Conservation (phyloP, 1,140 invertebrate species). For the Hyphantria cunea region DNA sequence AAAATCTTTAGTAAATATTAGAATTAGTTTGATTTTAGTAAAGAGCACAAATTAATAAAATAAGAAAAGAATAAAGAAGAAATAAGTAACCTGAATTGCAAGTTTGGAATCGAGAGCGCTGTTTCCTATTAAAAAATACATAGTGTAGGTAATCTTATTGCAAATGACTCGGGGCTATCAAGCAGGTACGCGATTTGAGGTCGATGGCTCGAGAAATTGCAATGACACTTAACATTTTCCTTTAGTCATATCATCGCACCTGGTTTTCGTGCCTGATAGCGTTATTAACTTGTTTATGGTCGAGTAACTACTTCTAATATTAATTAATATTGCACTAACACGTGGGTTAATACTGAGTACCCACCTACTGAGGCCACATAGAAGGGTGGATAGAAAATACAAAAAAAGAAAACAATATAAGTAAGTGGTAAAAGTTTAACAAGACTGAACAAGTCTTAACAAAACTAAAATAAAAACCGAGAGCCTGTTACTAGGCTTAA, state of each 20-base stretch:
- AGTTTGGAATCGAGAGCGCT: constrained; percentile 18
- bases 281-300: constrained; percentile 13
- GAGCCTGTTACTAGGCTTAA: too few relatives aligned
- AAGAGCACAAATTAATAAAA: too few relatives aligned
- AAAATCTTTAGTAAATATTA: too few relatives aligned
- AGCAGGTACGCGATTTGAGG: constrained; percentile 59
- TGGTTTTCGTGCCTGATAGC: constrained; percentile 8
- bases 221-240: constrained; percentile 39
- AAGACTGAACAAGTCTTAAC: too few relatives aligned
- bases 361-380: too few relatives aligned
- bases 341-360: too few relatives aligned
- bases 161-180: constrained; percentile 52
- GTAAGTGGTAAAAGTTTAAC: too few relatives aligned
- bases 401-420: not conserved
- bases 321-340: too few relatives aligned
- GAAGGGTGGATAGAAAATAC: too few relatives aligned
- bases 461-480: too few relatives aligned
- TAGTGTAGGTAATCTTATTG: constrained; percentile 49
- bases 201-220: constrained; percentile 61
- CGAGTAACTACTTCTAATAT: constrained; percentile 1
- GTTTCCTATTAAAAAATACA: constrained; percentile 17
- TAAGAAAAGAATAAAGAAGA: not conserved
- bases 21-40: too few relatives aligned
- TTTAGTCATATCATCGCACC: constrained; percentile 11
- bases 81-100: constrained; percentile 9